Evolutionary conservation across 2,113 vertebrate species (phyloP).

Genomic region (Eptatretus burgeri): DNA sequence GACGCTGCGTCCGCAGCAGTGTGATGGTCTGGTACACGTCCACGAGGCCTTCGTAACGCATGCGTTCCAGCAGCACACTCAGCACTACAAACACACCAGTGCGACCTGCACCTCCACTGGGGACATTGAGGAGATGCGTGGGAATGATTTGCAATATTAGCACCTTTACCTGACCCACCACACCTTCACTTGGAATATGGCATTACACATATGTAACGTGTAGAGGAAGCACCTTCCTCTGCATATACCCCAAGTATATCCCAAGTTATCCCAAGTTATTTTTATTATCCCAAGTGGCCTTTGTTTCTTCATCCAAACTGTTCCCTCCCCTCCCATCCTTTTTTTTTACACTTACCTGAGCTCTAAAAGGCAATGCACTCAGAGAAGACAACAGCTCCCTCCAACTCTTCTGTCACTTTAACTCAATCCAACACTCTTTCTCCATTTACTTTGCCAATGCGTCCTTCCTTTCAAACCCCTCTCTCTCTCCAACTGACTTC

Average conservation of each 20-base stretch:
- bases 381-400: no score
- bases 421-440: not conserved
- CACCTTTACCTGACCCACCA: not conserved
- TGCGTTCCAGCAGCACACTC: constrained; percentile 80
- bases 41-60: constrained; percentile 90
- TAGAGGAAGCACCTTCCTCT: not conserved
- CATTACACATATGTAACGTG: not conserved
- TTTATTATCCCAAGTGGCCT: no score
- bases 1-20: constrained; percentile 87
- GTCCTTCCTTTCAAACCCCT: constrained; percentile 1
- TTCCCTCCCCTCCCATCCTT: no score
- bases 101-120: constrained; percentile 64
- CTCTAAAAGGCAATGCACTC: no score
- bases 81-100: constrained; percentile 83
- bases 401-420: no score
- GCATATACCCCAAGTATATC: not conserved
- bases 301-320: no score
- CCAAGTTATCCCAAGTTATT: no score
- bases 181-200: not conserved
- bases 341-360: no score
- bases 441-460: not conserved
- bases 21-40: constrained; percentile 98
- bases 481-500: not conserved
- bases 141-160: not conserved
- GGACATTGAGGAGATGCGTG: not conserved